Evolutionary conservation across 2,888 invertebrate species (phyloP).

Genomic region (Morpho deidamia): DNA sequence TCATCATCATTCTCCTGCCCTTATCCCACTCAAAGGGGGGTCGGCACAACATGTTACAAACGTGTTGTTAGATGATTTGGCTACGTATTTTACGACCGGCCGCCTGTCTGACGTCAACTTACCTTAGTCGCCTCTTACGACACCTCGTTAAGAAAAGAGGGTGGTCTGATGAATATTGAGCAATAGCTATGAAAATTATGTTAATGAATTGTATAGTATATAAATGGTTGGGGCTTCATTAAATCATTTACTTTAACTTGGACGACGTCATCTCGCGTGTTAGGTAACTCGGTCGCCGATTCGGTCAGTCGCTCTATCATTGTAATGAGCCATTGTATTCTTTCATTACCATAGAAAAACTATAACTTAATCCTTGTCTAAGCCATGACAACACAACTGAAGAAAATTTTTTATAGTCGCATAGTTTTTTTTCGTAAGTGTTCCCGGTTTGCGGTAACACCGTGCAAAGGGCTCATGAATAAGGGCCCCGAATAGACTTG

Average conservation of each 20-base stretch:
- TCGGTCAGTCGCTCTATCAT: not conserved
- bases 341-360: not conserved
- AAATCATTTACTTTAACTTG: not conserved
- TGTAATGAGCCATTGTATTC: conserved; percentile 9
- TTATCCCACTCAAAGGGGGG: too few species aligned
- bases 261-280: conserved; percentile 36
- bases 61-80: too few species aligned
- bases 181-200: conserved; percentile 9
- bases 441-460: too few species aligned
- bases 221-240: not conserved
- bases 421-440: not conserved
- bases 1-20: too few species aligned
- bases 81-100: too few species aligned
- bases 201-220: not conserved
- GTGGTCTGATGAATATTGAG: too few species aligned
- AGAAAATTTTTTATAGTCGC: not conserved
- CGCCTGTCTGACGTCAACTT: too few species aligned
- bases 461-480: too few species aligned
- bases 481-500: too few species aligned
- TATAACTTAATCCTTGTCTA: not conserved
- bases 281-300: conserved; percentile 35
- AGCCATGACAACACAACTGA: not conserved
- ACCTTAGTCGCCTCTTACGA: too few species aligned
- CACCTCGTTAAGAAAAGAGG: too few species aligned
- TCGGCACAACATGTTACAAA: too few species aligned